Conservation (phyloP, 1,140 invertebrate species). For the Goniozus legneri region DNA sequence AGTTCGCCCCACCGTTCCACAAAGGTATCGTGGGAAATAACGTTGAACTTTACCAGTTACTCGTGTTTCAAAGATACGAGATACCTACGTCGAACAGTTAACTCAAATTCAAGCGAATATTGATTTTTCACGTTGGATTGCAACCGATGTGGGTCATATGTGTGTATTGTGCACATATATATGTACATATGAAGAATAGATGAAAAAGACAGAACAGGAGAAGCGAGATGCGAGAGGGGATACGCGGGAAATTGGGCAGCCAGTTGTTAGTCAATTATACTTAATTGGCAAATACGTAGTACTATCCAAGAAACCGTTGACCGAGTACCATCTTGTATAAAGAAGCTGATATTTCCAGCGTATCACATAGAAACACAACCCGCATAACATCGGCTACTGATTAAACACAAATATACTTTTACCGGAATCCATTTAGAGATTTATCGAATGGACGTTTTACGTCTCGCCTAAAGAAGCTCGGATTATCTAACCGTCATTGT, state of each 20-base stretch:
- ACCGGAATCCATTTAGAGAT: no score
- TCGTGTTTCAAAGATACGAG: conserved; percentile 22
- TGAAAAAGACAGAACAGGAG: conserved; percentile 11
- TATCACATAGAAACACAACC: no score
- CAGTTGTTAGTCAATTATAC: conserved; percentile 42
- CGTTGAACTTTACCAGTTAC: conserved; percentile 39
- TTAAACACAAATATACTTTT: no score
- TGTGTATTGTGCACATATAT: neutral
- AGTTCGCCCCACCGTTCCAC: conserved; percentile 1
- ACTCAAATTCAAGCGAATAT: conserved; percentile 6
- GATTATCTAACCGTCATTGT: no score
- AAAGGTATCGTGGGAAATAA: conserved; percentile 45
- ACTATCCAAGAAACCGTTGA: conserved; percentile 25
- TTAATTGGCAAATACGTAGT: conserved; percentile 38
- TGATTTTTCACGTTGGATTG: conserved; percentile 1
- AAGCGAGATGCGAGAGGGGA: conserved; percentile 11
- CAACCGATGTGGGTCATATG: neutral
- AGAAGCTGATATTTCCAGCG: no score
- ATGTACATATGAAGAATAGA: neutral
- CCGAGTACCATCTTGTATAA: no score
- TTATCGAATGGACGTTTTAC: no score
- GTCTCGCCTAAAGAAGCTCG: no score
- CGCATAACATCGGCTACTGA: no score
- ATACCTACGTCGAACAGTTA: conserved; percentile 4
- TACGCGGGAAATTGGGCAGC: conserved; percentile 31